phyloP scores from a whole-genome alignment of 2,797 vertebrate species.

The Chelonia mydas region DNA sequence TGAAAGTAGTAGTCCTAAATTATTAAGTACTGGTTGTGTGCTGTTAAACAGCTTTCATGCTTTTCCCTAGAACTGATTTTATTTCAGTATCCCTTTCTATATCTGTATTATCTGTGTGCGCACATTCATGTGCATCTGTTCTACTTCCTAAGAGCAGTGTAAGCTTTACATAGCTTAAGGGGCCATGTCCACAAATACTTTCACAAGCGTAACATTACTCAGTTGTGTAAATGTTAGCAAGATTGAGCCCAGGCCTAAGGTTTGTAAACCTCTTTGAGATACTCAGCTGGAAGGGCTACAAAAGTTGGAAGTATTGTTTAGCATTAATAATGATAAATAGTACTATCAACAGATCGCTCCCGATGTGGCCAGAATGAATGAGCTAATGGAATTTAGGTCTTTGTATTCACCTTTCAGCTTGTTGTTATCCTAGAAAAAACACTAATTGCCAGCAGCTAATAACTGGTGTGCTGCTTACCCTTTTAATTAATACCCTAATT shows the following conservation, averaged over 20 bases:
- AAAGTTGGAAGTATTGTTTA: background rate
- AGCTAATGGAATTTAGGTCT: conserved; percentile 31
- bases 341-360: background rate
- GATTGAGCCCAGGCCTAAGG: background rate
- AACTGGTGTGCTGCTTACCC: conserved; percentile 59
- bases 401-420: conserved; percentile 52
- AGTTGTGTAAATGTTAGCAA: background rate
- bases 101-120: background rate
- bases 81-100: background rate
- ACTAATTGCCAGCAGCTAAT: conserved; percentile 65
- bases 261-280: background rate
- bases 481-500: conserved; percentile 68
- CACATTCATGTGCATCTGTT: background rate
- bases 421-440: conserved; percentile 51
- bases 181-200: background rate
- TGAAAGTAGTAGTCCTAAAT: background rate
- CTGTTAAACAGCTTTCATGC: background rate
- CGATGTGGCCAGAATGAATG: background rate
- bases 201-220: background rate
- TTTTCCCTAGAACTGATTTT: background rate
- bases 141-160: fast-evolving
- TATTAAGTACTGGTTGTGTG: background rate
- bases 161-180: background rate
- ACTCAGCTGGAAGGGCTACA: background rate
- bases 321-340: background rate